Evolutionary conservation across 2,113 vertebrate species (phyloP), one percentile per base, ranked within the genome.

Genomic region (Pyrgilauda ruficollis): DNA sequence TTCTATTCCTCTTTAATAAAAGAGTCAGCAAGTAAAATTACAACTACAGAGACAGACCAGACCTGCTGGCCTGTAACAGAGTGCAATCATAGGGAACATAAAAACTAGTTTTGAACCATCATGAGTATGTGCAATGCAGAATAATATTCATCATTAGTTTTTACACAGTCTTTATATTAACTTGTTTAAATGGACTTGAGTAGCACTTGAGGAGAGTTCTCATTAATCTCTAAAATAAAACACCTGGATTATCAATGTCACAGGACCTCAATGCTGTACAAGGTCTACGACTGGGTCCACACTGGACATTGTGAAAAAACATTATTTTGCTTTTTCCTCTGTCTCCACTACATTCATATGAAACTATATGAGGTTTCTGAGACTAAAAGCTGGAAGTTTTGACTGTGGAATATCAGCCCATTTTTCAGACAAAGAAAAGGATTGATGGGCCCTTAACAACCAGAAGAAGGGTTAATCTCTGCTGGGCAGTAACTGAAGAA

Each of bases 201-300:
- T 18, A 90, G 44, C 33, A 78, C 11, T 33, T 59, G 46, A 3
- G 6, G 28, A 10, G 15, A 69, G 30, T 22, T 69, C 21, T 28
- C 44, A 19, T 66, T 21, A 37, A 15, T 23, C 18, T 43, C 8
- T 7, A 20, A 75, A 18, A 23, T 35, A 68, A 73, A 73, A 37
- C 9, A 70, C 6, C 26, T n/a, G 20, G 2, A 4, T 49, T 77
- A 52, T 4, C 41, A 50, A 8, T 73, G 14, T 30, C 66, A 72
- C 19, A 83, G 26, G 26, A 68, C 10, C 37, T 75, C 23, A 84
- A 10, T 10, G 12, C 1, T 61, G 5, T 14, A 17, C 0, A 0
- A 67, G 21, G 3, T 30, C 12, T 63, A 53, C 44, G 58, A 13
- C 2, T 7, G 9, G 5, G 8, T 22, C 16, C 24, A 61, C 22